Percentiles rank a stretch among this genome's conserved stretches.
Evolutionary conservation across 2,797 vertebrate genomes (phyloP).

Genomic region (Sciurus vulgaris): DNA sequence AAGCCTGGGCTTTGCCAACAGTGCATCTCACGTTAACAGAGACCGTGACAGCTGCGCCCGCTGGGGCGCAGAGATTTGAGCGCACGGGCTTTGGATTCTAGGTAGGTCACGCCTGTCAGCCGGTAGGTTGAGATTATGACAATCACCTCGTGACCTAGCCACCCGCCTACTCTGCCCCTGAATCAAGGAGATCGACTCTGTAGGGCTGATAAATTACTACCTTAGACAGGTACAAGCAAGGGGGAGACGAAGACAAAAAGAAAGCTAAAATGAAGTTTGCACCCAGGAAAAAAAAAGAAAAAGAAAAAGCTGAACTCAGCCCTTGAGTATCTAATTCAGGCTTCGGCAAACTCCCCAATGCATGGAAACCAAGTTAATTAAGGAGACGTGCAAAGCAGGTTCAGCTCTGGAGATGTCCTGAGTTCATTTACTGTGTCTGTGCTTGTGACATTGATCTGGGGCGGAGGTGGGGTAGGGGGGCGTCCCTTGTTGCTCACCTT

Average conservation of each 20-base stretch:
- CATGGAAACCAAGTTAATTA: background rate
- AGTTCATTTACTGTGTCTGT: background rate
- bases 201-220: background rate
- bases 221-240: background rate
- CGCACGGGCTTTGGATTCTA: background rate
- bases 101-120: background rate
- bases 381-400: background rate
- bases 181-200: background rate
- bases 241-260: background rate
- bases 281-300: background rate
- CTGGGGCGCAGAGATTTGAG: background rate
- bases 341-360: background rate
- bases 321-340: background rate
- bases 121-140: background rate
- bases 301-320: background rate
- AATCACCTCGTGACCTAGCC: background rate
- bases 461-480: no score
- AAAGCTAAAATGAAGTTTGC: background rate
- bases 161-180: background rate
- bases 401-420: background rate
- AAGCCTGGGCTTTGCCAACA: background rate
- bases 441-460: background rate
- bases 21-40: background rate
- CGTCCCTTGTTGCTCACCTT: accelerated
- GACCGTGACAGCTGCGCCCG: background rate